Percentiles rank a stretch among this genome's conserved stretches.
Conservation (phyloP, 2,888 invertebrate species). For the Tetranychus truncatus region DNA sequence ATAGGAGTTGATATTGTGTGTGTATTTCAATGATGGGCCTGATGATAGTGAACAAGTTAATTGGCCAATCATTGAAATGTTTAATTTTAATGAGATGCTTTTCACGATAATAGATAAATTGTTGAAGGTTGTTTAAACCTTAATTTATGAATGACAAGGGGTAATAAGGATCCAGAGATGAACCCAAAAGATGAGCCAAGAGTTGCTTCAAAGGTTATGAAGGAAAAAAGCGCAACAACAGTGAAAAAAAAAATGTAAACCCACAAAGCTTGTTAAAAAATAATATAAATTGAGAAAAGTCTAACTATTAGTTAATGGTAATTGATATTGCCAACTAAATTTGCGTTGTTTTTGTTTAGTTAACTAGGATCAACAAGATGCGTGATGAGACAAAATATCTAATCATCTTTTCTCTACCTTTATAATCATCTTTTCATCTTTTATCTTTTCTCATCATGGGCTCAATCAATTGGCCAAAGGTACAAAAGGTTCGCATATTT, state of each 20-base stretch:
- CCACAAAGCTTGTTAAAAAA: no score
- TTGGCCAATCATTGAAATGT: neutral
- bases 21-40: neutral
- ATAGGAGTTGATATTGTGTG: no score
- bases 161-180: neutral
- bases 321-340: neutral
- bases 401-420: no score
- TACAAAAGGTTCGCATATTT: neutral
- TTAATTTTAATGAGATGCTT: neutral
- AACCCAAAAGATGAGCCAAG: neutral
- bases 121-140: neutral
- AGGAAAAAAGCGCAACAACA: no score
- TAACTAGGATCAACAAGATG: neutral
- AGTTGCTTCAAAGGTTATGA: no score
- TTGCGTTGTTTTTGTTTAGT: neutral
- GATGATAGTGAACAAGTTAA: neutral
- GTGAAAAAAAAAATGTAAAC: no score
- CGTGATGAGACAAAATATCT: neutral
- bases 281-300: no score
- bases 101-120: conserved; percentile 1
- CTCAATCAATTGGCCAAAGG: neutral
- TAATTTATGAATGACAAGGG: neutral
- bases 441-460: neutral
- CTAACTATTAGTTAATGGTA: neutral
- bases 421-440: no score